Conservation (phyloP, 2,797 vertebrate species). For the Poliocrania exsul region DNA sequence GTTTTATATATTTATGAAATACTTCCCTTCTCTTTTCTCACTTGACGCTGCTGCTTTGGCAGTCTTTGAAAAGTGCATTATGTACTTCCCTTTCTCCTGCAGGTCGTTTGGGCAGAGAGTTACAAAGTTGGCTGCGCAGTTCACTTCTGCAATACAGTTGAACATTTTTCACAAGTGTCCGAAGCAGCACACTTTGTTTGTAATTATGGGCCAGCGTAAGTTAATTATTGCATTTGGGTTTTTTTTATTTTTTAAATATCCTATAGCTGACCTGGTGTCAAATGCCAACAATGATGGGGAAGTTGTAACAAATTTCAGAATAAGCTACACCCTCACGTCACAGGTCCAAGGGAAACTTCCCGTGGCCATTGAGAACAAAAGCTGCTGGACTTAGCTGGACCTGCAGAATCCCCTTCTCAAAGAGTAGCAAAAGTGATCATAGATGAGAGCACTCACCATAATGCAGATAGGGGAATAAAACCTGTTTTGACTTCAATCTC, state of each 20-base stretch:
- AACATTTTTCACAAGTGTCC: not conserved
- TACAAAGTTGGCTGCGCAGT: conserved; percentile 88
- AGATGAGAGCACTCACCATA: not conserved
- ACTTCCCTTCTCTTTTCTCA: not conserved
- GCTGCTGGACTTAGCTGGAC: not conserved
- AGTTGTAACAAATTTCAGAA: not conserved
- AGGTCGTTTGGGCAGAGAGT: conserved; percentile 86
- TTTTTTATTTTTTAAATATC: not conserved
- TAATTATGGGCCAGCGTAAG: conserved; percentile 84
- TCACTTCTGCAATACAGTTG: conserved; percentile 69
- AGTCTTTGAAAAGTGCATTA: not conserved
- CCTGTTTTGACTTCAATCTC: not conserved
- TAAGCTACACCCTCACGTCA: not conserved
- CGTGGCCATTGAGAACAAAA: not conserved
- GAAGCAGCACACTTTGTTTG: conserved; percentile 80
- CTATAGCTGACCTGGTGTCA: not conserved
- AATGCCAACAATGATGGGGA: not conserved
- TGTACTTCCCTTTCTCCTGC: not conserved
- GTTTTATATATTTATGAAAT: not conserved
- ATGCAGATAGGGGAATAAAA: not conserved
- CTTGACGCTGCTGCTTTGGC: not conserved
- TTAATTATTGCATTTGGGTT: not conserved
- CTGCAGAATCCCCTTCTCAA: not conserved
- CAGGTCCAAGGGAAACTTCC: not conserved
- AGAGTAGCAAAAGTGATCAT: not conserved